phyloP scores from a whole-genome alignment of 2,113 vertebrate species.

The Galemys pyrenaicus region DNA sequence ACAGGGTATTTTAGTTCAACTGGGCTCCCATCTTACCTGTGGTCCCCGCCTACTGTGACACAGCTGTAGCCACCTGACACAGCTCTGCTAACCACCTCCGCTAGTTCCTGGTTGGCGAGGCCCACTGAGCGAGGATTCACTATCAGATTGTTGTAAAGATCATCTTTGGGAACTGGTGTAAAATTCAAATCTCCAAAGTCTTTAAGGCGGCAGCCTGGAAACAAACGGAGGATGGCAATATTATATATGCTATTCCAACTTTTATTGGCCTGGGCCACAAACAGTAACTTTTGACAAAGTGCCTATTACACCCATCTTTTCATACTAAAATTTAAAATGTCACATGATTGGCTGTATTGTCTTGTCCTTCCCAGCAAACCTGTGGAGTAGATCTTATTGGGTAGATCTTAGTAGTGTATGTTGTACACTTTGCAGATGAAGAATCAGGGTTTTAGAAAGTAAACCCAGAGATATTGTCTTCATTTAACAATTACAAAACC shows the following conservation, averaged over 20 bases:
- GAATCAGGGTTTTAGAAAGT: not conserved
- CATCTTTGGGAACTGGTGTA: slow-evolving; percentile 92
- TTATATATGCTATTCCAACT: not conserved
- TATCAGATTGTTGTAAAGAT: slow-evolving; percentile 91
- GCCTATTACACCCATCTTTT: not conserved
- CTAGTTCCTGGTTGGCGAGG: slow-evolving; percentile 90
- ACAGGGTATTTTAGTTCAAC: not conserved
- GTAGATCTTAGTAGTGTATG: not conserved
- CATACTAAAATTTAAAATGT: not conserved
- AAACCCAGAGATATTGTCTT: not conserved
- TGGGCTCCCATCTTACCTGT: slow-evolving; percentile 89
- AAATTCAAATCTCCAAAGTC: slow-evolving; percentile 96
- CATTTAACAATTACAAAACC: not conserved
- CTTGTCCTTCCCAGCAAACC: not conserved
- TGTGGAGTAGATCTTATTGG: not conserved
- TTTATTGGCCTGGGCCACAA: not conserved
- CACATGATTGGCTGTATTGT: not conserved
- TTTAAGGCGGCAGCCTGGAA: slow-evolving; percentile 91
- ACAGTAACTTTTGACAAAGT: not conserved
- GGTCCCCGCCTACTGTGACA: slow-evolving; percentile 95
- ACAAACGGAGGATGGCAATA: not conserved
- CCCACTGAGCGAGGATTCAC: slow-evolving; percentile 94
- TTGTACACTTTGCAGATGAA: not conserved
- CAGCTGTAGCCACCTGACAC: slow-evolving; percentile 92
- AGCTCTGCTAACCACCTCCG: slow-evolving; percentile 90